Conservation (phyloP, 1,140 invertebrate species). For the Elysia chlorotica region DNA sequence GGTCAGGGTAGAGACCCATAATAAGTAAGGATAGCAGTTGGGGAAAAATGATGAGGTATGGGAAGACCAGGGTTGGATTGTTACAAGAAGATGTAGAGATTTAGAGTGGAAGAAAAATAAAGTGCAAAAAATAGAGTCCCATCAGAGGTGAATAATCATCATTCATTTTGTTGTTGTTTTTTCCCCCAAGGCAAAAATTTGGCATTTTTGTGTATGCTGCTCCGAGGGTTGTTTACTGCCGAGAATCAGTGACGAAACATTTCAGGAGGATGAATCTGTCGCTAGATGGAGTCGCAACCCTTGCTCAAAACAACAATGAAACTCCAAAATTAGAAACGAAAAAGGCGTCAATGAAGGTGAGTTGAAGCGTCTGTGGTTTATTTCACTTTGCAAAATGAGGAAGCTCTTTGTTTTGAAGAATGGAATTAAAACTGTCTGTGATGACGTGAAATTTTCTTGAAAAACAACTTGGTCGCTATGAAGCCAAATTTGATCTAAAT, state of each 20-base stretch:
- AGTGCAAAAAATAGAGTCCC: background rate
- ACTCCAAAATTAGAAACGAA: background rate
- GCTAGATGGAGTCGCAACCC: too few relatives aligned
- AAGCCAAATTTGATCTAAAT: too few relatives aligned
- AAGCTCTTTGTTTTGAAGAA: background rate
- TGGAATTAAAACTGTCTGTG: background rate
- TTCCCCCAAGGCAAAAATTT: constrained; percentile 67
- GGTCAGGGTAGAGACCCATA: too few relatives aligned
- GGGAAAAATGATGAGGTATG: too few relatives aligned
- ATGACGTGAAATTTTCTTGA: background rate
- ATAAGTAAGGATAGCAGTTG: too few relatives aligned
- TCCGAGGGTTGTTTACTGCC: constrained; percentile 69
- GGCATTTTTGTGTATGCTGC: constrained; percentile 80
- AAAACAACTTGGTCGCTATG: too few relatives aligned
- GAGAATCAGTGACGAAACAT: background rate
- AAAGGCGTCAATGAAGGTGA: background rate
- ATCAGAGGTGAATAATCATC: background rate
- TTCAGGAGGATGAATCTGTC: background rate
- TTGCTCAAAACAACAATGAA: too few relatives aligned
- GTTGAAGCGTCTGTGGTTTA: background rate
- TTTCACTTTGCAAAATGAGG: background rate
- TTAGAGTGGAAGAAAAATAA: background rate
- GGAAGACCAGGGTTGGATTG: too few relatives aligned
- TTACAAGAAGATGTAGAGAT: too few relatives aligned
- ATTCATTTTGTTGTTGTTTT: background rate